Conservation (phyloP, 2,113 vertebrate genomes). For the Brachyhypopomus gauderio region DNA sequence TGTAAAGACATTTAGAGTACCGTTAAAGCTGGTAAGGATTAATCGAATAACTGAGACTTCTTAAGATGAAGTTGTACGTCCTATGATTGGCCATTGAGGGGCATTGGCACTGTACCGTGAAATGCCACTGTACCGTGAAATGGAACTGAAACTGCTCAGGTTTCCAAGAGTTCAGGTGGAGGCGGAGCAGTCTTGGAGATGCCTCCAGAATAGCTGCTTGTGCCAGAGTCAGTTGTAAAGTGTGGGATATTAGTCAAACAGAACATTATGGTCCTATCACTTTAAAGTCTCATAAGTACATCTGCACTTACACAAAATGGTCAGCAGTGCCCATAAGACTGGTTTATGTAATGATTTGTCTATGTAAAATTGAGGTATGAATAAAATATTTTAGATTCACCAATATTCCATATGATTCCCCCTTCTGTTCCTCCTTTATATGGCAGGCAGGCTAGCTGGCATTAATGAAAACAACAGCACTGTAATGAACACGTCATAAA, state of each 20-base stretch:
- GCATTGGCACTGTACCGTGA: constrained; percentile 16
- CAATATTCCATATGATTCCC: constrained; percentile 12
- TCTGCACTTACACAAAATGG: neutral
- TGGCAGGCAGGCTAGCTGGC: neutral
- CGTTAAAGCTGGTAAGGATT: neutral
- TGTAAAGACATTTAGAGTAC: too few relatives aligned
- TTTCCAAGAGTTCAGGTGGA: constrained; percentile 33
- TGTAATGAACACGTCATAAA: constrained; percentile 12
- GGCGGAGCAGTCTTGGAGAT: neutral
- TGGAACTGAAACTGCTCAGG: constrained; percentile 33
- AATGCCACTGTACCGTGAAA: constrained; percentile 42
- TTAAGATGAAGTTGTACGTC: constrained; percentile 30
- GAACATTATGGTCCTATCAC: constrained; percentile 16
- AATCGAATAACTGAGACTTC: constrained; percentile 5
- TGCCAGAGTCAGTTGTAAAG: constrained; percentile 1
- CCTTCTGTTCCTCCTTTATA: constrained; percentile 22
- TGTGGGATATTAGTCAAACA: constrained; percentile 14
- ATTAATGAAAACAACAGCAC: constrained; percentile 22
- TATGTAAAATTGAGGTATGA: neutral
- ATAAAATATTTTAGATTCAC: constrained; percentile 25
- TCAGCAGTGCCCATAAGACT: neutral
- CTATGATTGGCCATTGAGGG: neutral
- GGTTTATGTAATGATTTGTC: neutral
- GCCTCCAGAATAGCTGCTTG: constrained; percentile 29
- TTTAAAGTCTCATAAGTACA: constrained; percentile 1